Evolutionary conservation across 2,797 vertebrate species (phyloP).

Genomic region (Danio albolineatus): DNA sequence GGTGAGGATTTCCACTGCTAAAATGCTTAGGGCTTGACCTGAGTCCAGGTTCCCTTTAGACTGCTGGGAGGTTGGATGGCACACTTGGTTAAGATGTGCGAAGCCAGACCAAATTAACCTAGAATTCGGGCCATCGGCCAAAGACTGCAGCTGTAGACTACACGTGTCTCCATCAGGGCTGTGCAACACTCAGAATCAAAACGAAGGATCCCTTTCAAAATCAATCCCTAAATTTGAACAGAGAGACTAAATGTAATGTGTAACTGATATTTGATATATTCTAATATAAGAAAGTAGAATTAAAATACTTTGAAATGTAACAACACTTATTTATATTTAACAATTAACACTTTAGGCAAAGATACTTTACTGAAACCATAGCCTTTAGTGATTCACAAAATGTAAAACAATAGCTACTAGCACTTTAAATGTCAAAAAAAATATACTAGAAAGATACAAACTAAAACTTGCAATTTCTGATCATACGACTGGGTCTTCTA

Average conservation of each 20-base stretch:
- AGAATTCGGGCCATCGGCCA: conserved; percentile 36
- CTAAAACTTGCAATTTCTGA: too few relatives aligned
- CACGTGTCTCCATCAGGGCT: conserved; percentile 5
- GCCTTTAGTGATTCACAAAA: too few relatives aligned
- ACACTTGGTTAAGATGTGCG: conserved; percentile 31
- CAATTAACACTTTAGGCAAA: too few relatives aligned
- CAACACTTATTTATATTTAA: background rate
- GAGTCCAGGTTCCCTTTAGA: conserved; percentile 26
- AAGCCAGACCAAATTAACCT: conserved; percentile 47
- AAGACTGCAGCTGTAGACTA: conserved; percentile 36
- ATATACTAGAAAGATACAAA: too few relatives aligned
- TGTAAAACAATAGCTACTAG: too few relatives aligned
- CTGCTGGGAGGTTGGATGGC: conserved; percentile 35
- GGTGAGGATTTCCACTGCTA: conserved; percentile 32
- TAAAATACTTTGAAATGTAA: background rate
- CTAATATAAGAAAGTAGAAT: background rate
- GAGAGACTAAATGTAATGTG: background rate
- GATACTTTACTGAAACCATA: too few relatives aligned
- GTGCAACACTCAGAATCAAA: conserved; percentile 1
- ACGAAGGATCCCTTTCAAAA: background rate
- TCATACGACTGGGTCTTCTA: too few relatives aligned
- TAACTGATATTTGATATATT: background rate
- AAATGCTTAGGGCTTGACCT: conserved; percentile 18
- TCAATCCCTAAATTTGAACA: background rate
- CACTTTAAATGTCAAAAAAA: too few relatives aligned